Evolutionary conservation across 2,888 invertebrate genomes (phyloP).

Genomic region (Perizoma affinitatum): DNA sequence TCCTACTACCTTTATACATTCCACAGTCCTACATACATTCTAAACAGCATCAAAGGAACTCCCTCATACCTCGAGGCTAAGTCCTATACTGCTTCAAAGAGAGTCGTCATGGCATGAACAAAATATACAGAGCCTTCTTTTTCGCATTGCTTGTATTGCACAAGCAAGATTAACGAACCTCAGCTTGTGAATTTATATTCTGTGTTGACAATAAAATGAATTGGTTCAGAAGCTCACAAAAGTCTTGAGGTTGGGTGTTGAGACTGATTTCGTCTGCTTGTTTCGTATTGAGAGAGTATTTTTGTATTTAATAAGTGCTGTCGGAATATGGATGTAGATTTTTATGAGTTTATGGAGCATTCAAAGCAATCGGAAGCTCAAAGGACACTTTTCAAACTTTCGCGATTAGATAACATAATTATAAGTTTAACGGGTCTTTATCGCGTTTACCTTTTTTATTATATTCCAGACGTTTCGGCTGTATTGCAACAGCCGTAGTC

Average conservation of each 20-base stretch:
- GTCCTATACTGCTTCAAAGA: slow-evolving; percentile 7
- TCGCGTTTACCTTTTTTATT: too few relatives aligned
- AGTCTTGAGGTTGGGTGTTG: neutral
- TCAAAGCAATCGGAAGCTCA: too few relatives aligned
- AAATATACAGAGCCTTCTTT: slow-evolving; percentile 2
- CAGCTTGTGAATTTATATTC: slow-evolving; percentile 7
- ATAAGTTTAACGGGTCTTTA: too few relatives aligned
- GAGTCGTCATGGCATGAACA: neutral
- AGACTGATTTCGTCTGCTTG: too few relatives aligned
- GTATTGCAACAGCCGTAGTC: too few relatives aligned
- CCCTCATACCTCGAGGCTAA: slow-evolving; percentile 17
- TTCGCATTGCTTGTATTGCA: slow-evolving; percentile 16
- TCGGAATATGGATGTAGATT: too few relatives aligned
- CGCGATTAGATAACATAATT: too few relatives aligned
- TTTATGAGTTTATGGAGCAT: too few relatives aligned
- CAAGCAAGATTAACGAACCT: slow-evolving; percentile 26
- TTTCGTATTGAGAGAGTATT: too few relatives aligned
- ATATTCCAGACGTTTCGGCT: too few relatives aligned
- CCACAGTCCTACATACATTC: neutral
- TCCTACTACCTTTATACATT: neutral
- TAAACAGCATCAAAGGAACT: slow-evolving; percentile 21
- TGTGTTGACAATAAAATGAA: slow-evolving; percentile 1
- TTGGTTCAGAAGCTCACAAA: neutral
- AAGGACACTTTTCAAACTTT: too few relatives aligned
- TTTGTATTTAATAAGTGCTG: too few relatives aligned